These are phyloP conservation scores for Aleiodes alternator DNA, from an alignment of 2,888 invertebrate genomes.

Conservation along the genomic window DNA sequence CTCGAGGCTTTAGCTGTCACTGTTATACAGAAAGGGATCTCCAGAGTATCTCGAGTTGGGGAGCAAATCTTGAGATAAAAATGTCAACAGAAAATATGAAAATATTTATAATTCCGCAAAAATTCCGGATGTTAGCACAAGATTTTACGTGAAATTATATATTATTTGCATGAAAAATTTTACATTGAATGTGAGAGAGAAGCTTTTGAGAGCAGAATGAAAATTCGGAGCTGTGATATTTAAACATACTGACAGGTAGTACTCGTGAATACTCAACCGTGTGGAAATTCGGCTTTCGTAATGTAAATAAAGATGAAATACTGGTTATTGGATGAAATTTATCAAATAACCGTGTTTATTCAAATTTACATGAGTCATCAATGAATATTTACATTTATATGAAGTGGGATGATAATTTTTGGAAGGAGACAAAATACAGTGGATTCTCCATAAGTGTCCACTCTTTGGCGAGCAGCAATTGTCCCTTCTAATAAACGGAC, in stretches of 20 bases:
- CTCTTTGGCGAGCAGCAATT: too few species aligned
- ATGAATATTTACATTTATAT: background rate
- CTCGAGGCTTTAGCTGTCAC: constrained; percentile 39
- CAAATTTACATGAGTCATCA: constrained; percentile 29
- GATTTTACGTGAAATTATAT: background rate
- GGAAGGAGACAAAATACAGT: too few species aligned
- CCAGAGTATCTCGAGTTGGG: background rate
- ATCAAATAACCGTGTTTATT: constrained; percentile 40
- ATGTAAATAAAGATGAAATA: constrained; percentile 13
- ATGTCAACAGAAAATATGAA: constrained; percentile 16
- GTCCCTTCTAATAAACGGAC: too few species aligned
- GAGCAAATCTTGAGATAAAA: constrained; percentile 20
- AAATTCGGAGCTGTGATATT: constrained; percentile 33
- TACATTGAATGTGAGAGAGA: too few species aligned
- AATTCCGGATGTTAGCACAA: background rate
- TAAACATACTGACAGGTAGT: constrained; percentile 32
- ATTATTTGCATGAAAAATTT: too few species aligned
- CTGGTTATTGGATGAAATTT: constrained; percentile 19
- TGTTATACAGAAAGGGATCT: background rate
- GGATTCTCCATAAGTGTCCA: too few species aligned
- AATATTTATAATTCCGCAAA: background rate
- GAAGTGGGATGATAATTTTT: too few species aligned
- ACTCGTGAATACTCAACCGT: constrained; percentile 53
- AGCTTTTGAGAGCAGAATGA: too few species aligned
- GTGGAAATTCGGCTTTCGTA: constrained; percentile 62